phyloP scores from a whole-genome alignment of 1,140 invertebrate genomes.

The Meteorus sp. region DNA sequence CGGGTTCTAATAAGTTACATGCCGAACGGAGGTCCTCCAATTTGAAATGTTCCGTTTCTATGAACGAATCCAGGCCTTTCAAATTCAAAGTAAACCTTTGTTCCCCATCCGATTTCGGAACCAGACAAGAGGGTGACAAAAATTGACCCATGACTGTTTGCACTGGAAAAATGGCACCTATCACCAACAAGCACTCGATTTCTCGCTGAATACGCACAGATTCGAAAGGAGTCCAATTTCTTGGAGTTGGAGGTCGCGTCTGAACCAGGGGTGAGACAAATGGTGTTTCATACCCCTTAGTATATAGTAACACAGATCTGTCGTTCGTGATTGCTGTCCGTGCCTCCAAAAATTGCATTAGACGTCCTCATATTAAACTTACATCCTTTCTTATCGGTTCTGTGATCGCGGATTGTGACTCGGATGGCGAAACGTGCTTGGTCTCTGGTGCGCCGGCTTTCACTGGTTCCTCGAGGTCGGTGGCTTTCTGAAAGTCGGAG shows the following conservation, averaged over 20 bases:
- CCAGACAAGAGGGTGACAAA: conserved; percentile 39
- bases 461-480: conserved; percentile 13
- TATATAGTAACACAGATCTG: conserved; percentile 4
- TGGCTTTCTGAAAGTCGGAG: background rate
- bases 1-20: background rate
- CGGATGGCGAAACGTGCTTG: conserved; percentile 4
- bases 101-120: conserved; percentile 42
- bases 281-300: conserved; percentile 23
- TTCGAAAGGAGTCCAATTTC: background rate
- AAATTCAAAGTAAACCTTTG: conserved; percentile 25
- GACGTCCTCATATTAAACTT: conserved; percentile 10
- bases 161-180: no score
- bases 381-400: conserved; percentile 8
- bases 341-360: conserved; percentile 8
- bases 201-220: background rate
- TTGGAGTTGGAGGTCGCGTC: background rate
- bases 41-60: conserved; percentile 19
- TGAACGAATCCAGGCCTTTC: conserved; percentile 12
- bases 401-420: background rate
- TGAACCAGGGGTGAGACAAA: background rate
- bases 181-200: no score
- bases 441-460: background rate
- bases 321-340: conserved; percentile 15
- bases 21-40: conserved; percentile 21
- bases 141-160: no score